Conservation (phyloP, 2,797 vertebrate species). For the Ctenopoma multispine region DNA sequence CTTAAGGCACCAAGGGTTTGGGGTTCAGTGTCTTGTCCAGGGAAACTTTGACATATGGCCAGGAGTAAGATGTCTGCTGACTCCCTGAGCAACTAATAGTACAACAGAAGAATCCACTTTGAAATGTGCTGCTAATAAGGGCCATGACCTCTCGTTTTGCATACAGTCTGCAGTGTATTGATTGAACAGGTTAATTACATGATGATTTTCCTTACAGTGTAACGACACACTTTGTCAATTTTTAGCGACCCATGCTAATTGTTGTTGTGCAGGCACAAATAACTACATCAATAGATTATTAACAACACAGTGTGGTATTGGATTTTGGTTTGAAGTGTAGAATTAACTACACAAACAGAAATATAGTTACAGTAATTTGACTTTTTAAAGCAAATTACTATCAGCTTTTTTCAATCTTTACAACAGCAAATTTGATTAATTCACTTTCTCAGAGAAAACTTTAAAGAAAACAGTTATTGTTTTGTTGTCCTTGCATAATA, state of each 20-base stretch:
- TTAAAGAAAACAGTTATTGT: constrained; percentile 15
- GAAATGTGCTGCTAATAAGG: constrained; percentile 50
- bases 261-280: constrained; percentile 1
- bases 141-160: constrained; percentile 29
- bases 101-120: constrained; percentile 35
- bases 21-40: too few relatives aligned
- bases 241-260: constrained; percentile 24
- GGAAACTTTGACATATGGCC: too few relatives aligned
- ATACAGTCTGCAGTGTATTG: constrained; percentile 40
- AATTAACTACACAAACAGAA: constrained; percentile 2
- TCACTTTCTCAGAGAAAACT: constrained; percentile 14
- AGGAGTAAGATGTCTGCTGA: constrained; percentile 29
- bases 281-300: constrained; percentile 18
- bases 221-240: constrained; percentile 11
- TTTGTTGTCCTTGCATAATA: constrained; percentile 22
- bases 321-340: constrained; percentile 8
- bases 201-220: constrained; percentile 37
- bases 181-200: constrained; percentile 60
- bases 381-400: neutral
- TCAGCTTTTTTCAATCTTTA: constrained; percentile 6
- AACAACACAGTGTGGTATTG: neutral
- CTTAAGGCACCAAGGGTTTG: too few relatives aligned
- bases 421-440: constrained; percentile 31
- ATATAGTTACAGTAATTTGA: constrained; percentile 1
- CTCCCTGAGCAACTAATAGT: constrained; percentile 50